phyloP scores from a whole-genome alignment of 2,888 invertebrate genomes.

The Lasioglossum malachurum region DNA sequence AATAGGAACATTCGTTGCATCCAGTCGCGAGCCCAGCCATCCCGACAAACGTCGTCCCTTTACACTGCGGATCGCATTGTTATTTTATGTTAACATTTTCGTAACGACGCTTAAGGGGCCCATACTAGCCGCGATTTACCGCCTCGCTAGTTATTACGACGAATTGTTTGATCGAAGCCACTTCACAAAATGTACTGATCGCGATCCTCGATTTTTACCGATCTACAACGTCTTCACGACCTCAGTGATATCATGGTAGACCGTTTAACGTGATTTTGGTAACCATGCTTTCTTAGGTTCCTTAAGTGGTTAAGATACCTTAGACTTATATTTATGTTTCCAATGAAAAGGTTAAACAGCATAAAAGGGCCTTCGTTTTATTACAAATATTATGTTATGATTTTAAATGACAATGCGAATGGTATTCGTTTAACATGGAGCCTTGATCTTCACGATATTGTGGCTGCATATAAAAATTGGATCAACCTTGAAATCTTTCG shows the following conservation, averaged over 20 bases:
- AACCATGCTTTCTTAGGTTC: neutral
- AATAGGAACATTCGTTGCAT: slow-evolving; percentile 58
- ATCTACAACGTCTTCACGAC: neutral
- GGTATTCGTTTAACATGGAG: neutral
- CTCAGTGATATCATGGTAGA: neutral
- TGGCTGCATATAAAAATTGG: neutral
- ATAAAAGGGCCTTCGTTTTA: neutral
- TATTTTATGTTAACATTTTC: slow-evolving; percentile 32
- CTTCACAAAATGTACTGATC: neutral
- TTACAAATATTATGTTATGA: neutral
- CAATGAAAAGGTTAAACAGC: neutral
- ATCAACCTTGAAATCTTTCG: neutral
- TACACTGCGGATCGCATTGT: slow-evolving; percentile 21
- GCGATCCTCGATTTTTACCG: neutral
- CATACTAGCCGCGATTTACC: neutral
- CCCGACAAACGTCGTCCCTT: slow-evolving; percentile 43
- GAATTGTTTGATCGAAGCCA: neutral
- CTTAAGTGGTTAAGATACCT: too few species aligned
- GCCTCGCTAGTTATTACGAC: neutral
- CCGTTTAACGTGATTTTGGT: neutral
- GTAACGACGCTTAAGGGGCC: neutral
- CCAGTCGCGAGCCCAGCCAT: slow-evolving; percentile 25
- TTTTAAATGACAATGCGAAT: neutral
- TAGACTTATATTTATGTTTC: too few species aligned
- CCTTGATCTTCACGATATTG: neutral